Evolutionary conservation across 2,888 invertebrate genomes (phyloP), one percentile per base, ranked within the genome.

Genomic region (Encarsia formosa): DNA sequence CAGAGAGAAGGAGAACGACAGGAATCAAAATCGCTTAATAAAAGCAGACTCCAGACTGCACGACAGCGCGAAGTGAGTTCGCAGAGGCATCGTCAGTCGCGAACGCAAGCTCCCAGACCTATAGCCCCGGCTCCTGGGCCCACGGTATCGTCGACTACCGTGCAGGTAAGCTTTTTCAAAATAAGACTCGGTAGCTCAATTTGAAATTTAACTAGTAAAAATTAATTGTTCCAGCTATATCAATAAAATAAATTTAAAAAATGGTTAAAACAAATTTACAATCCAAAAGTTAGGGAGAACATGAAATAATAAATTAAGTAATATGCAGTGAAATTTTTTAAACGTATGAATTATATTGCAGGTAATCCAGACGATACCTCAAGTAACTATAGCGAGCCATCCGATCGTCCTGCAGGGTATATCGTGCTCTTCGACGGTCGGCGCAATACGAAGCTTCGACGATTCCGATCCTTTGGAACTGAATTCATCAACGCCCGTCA

Each of bases 351-450:
- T 18, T 3, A 32, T 22, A 50, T 53, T 42, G 8, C 23, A 71
- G 71, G 69, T 70, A 20, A 66, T 71, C 45, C 70, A 72, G 59
- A 47, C 69, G 40, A 67, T 66, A 39, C 63, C 71, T 22, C 67
- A 68, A 32, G 61, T 29, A 1, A 49, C 52, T 1, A 52, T 52
- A 5, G 58, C 69, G 9, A 54, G 58, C 23, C 72, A 73, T 48
- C 69, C 71, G n/a, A 70, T 72, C 35, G 64, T 73, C 20, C 61
- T 72, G 15, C 72, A 73, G 55, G 50, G 72, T 15, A 63, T 71
- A 47, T 66, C 65, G 15, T 54, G 61, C 3, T 60, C 57, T 2
- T 41, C 58, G 5, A 22, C 69, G 8, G 63, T 67, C 0, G 61
- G 65, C 1, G 57, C 65, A 3, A 65, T 68, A 42, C 69, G 67